These are phyloP conservation scores for Paedocypris sp. DNA, from an alignment of 2,113 vertebrate genomes.

Conservation along the genomic window DNA sequence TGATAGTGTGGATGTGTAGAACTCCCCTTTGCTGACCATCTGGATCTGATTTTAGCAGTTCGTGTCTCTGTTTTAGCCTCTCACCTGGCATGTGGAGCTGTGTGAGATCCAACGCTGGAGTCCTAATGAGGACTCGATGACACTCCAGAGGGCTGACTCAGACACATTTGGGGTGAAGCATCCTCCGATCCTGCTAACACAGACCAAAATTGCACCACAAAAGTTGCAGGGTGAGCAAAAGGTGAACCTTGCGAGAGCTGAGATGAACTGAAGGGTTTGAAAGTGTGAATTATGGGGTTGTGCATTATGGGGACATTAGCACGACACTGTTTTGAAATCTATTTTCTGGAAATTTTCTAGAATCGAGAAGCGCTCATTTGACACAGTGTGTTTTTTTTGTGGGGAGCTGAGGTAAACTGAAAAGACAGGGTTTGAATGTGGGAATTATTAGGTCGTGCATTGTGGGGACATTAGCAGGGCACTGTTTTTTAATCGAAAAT, in stretches of 20 bases:
- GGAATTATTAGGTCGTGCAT: background rate
- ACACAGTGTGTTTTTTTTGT: too few species aligned
- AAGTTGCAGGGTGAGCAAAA: conserved; percentile 32
- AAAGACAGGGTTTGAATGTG: background rate
- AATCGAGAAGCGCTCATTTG: too few species aligned
- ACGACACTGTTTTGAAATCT: too few species aligned
- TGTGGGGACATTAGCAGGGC: too few species aligned
- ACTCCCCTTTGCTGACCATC: conserved; percentile 21
- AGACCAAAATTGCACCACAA: conserved; percentile 19
- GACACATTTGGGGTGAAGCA: conserved; percentile 25
- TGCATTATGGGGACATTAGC: too few species aligned
- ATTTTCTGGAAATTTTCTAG: too few species aligned
- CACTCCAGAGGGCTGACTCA: conserved; percentile 28
- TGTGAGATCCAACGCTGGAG: conserved; percentile 13
- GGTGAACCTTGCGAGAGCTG: background rate
- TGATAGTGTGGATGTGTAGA: conserved; percentile 9
- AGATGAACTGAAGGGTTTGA: background rate
- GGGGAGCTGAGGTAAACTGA: background rate
- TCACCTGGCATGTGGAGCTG: conserved; percentile 6
- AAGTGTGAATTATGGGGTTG: background rate
- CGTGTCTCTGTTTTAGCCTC: background rate
- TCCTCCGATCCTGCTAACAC: conserved; percentile 34
- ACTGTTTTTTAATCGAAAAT: too few species aligned
- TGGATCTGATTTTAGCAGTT: conserved; percentile 17
- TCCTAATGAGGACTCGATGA: conserved; percentile 32